Conservation (phyloP, 2,113 vertebrate genomes). For the Melanotaenia duboulayi region DNA sequence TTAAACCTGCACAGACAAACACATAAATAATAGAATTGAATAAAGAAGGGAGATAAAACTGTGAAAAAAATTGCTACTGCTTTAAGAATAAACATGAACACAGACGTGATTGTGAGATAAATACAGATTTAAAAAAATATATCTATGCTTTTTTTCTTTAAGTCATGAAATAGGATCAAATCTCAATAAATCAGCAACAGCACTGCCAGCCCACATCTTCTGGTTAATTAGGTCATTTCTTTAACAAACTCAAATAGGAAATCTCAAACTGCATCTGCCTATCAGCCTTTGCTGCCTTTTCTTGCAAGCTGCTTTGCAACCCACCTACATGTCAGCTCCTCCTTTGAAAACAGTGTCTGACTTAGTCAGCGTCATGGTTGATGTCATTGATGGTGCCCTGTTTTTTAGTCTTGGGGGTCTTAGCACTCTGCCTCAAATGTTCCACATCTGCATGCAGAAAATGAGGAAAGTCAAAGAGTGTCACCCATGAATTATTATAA, state of each 20-base stretch:
- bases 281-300: neutral
- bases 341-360: neutral
- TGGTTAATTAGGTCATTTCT: neutral
- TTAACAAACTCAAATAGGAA: neutral
- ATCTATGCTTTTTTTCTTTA: no score
- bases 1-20: neutral
- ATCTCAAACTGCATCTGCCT: neutral
- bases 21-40: no score
- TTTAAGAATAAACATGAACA: no score
- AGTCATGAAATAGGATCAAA: no score
- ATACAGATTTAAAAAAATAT: no score
- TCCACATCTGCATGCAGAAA: neutral
- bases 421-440: neutral
- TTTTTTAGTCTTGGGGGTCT: no score
- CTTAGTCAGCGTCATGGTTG: neutral
- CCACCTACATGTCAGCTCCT: neutral
- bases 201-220: neutral
- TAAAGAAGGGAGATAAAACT: no score
- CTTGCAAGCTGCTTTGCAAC: neutral
- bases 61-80: no score
- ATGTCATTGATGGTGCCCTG: neutral
- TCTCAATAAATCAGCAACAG: neutral
- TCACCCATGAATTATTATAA: no score
- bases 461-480: neutral
- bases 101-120: no score